Conservation (phyloP, 2,113 vertebrate genomes). For the Sakesphorus luctuosus region DNA sequence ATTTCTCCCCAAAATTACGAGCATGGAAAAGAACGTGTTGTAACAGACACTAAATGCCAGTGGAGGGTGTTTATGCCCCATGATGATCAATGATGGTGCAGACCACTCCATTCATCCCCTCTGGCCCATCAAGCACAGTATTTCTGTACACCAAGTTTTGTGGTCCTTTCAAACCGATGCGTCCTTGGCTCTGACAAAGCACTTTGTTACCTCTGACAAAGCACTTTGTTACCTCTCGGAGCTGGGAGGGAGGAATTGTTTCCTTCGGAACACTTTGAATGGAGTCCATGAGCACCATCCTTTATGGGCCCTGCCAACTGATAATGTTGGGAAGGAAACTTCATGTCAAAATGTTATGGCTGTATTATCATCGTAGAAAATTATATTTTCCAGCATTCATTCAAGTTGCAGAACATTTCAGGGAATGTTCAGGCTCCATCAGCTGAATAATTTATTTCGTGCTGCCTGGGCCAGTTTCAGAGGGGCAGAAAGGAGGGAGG, state of each 20-base stretch:
- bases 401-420: neutral
- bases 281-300: neutral
- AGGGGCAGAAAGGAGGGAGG: neutral
- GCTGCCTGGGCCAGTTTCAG: neutral
- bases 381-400: neutral
- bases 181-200: neutral
- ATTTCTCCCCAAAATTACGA: neutral
- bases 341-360: neutral
- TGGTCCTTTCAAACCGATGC: neutral
- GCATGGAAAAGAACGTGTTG: neutral
- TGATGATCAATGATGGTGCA: neutral
- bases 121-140: neutral
- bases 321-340: neutral
- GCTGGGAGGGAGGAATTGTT: neutral
- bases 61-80: neutral
- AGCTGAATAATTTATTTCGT: conserved; percentile 40
- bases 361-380: neutral
- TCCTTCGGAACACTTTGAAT: neutral
- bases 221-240: neutral
- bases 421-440: neutral
- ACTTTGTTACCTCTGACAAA: neutral
- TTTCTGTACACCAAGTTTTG: neutral
- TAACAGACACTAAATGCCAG: neutral
- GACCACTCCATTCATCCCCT: neutral
- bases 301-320: neutral